Base-by-base conservation (phyloP, 2,797 vertebrate genomes). In the Cossypha dichroa region DNA sequence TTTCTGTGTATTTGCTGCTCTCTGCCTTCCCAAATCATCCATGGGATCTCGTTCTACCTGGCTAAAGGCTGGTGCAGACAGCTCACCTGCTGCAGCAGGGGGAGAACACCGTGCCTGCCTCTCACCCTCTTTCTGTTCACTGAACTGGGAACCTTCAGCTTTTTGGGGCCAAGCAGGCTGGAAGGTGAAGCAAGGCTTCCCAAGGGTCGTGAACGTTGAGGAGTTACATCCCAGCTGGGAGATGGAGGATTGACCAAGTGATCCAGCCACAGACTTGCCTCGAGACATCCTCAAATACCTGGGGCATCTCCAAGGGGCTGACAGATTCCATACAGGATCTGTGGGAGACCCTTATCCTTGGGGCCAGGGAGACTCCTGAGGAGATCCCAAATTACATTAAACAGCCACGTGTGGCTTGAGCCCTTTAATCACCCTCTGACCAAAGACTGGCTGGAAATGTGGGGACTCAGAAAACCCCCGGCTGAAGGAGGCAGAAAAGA, bases 1-100 rank as follows among this genome's bases (percentile, higher is more conserved):
- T 96, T 97, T 96, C 95, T 97, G 88, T 96, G 67, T 7, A 0
- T 40, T 84, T 1, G 4, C 34, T 95, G 66, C 54, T 86, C 43
- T 41, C 73, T 51, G 69, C 82, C 43, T 40, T 68, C 58, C 43
- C 58, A 58, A 13, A 63, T 25, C 33, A 1, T 29, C 20, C 25
- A 8, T 26, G 48, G 66, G 58, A 68, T 34, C 55, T 79, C 6
- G 9, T 46, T 94, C 73, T 75, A n/a, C 62, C 63, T 62, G 43
- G 58, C 36, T 10, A 11, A 20, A 43, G 31, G 63, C n/a, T 70
- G 78, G 10, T 2, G 29, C 41, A 46, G 28, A 8, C 2, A 3
- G n/a, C 34, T 86, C 20, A 7, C 29, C 49, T 66, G 46, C 5
- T 45, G 43, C 0, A 41, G 41, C 0, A 1, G 10, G 18, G 49